Evolutionary conservation across 2,888 invertebrate species (phyloP).

Genomic region (Carcina quercana): DNA sequence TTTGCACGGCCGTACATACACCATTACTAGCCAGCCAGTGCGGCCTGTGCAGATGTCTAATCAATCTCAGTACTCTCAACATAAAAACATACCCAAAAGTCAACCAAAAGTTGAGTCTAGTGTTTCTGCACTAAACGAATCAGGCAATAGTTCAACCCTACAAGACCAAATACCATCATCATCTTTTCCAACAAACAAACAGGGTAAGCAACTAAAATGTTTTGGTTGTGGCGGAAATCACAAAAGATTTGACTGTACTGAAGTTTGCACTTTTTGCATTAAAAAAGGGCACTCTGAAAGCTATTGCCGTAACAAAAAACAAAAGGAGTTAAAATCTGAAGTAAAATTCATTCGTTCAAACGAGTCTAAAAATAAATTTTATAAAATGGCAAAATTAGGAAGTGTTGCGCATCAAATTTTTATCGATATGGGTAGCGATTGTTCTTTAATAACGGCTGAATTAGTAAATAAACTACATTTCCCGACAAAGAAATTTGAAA

Average conservation of each 20-base stretch:
- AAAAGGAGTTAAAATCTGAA: background rate
- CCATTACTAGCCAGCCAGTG: background rate
- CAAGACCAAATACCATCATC: too few species aligned
- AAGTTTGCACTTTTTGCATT: background rate
- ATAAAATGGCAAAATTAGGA: background rate
- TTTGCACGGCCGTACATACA: constrained; percentile 9
- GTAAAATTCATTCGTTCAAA: background rate
- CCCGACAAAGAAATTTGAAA: background rate
- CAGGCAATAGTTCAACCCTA: too few species aligned
- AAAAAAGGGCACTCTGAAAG: background rate
- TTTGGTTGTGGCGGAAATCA: constrained; percentile 3
- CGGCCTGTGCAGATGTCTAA: background rate
- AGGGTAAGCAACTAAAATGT: background rate
- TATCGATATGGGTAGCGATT: constrained; percentile 1
- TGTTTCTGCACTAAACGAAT: too few species aligned
- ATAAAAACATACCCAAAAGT: background rate
- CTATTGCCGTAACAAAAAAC: background rate
- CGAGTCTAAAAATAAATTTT: background rate
- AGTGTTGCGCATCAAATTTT: background rate
- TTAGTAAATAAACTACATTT: background rate
- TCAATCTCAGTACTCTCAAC: background rate
- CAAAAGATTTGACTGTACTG: background rate
- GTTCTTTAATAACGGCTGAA: background rate
- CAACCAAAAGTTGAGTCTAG: background rate
- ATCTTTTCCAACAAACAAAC: background rate